Evolutionary conservation across 1,140 invertebrate species (phyloP).

Genomic region (Papilio machaon): DNA sequence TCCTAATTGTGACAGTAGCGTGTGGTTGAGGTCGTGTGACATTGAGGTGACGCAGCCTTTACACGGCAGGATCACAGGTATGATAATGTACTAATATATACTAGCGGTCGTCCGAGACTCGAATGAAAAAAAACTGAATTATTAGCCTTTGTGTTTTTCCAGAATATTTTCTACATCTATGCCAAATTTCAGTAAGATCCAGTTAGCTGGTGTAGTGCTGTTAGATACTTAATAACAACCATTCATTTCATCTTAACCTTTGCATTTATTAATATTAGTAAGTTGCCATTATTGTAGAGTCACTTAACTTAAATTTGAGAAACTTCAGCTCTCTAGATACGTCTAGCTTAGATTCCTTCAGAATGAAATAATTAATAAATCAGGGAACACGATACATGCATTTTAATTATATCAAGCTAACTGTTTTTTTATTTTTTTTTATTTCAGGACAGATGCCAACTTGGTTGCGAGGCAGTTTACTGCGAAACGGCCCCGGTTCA

Average conservation of each 20-base stretch:
- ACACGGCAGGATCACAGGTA: slow-evolving; percentile 83
- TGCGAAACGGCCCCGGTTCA: slow-evolving; percentile 92
- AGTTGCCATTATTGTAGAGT: too few relatives aligned
- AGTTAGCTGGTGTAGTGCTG: too few relatives aligned
- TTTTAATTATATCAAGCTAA: not conserved
- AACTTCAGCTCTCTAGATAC: too few relatives aligned
- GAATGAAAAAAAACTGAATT: too few relatives aligned
- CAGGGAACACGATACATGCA: not conserved
- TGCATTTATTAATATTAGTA: too few relatives aligned
- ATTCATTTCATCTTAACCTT: too few relatives aligned
- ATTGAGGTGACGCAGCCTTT: slow-evolving; percentile 86
- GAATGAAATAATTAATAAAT: not conserved
- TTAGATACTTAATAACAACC: too few relatives aligned
- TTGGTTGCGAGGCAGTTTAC: slow-evolving; percentile 89
- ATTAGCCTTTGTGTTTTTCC: too few relatives aligned
- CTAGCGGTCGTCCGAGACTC: too few relatives aligned
- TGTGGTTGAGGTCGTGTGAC: slow-evolving; percentile 90
- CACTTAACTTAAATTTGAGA: too few relatives aligned
- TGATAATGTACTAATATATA: not conserved
- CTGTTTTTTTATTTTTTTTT: slow-evolving; percentile 2
- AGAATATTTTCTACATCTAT: too few relatives aligned
- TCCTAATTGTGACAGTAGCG: slow-evolving; percentile 85
- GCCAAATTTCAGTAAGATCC: too few relatives aligned
- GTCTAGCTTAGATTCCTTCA: not conserved
- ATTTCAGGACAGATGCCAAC: slow-evolving; percentile 85